These are phyloP conservation scores for Folsomia candida DNA, from an alignment of 2,888 invertebrate genomes.

Conservation along the genomic window DNA sequence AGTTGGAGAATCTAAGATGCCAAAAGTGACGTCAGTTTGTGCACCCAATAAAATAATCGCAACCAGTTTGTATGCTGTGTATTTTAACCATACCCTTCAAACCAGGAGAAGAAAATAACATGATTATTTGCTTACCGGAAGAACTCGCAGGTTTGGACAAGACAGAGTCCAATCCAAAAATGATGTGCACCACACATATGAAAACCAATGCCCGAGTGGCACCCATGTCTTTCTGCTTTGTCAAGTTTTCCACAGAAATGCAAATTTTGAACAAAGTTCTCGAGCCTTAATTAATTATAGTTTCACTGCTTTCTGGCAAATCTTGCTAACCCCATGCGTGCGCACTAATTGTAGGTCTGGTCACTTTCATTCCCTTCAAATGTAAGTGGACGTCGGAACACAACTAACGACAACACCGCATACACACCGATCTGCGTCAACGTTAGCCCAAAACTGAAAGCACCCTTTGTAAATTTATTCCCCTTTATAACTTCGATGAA, in stretches of 20 bases:
- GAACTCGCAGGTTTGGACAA: background rate
- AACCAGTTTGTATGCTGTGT: too few species aligned
- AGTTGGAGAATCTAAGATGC: conserved; percentile 2
- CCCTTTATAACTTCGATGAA: conserved; percentile 19
- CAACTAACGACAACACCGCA: too few species aligned
- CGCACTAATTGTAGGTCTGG: background rate
- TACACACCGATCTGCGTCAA: background rate
- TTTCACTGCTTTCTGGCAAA: background rate
- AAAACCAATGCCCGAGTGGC: background rate
- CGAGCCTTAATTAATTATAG: background rate
- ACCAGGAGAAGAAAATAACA: too few species aligned
- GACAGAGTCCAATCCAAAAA: background rate
- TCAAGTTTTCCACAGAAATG: background rate
- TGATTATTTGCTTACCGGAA: background rate
- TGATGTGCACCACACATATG: background rate
- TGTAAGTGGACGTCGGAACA: too few species aligned
- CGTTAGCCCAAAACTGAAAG: conserved; percentile 5
- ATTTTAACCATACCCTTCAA: too few species aligned
- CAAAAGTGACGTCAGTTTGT: too few species aligned
- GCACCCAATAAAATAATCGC: too few species aligned
- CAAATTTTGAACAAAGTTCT: too few species aligned
- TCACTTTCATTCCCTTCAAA: background rate
- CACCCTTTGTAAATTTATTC: conserved; percentile 5
- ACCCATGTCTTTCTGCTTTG: background rate
- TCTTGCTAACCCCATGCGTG: background rate